These are phyloP conservation scores for Menidia beryllina DNA, from an alignment of 2,113 vertebrate species.

Conservation along the genomic window DNA sequence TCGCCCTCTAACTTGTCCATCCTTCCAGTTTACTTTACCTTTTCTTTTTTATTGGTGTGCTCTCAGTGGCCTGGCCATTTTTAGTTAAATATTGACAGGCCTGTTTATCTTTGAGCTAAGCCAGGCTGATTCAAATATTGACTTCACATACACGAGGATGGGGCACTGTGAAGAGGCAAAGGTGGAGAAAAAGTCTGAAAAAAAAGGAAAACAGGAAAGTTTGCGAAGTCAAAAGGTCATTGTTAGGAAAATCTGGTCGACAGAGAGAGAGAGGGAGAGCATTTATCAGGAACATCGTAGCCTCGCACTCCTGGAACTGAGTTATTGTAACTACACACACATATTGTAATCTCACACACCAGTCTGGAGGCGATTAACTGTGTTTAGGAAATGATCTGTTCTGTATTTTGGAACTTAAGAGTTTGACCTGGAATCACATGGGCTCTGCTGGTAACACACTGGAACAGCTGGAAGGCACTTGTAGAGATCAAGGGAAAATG, in stretches of 20 bases:
- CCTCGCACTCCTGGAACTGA: conserved; percentile 38
- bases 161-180: conserved; percentile 19
- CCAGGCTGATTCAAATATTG: conserved; percentile 72
- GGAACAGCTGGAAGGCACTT: conserved; percentile 30
- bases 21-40: conserved; percentile 25
- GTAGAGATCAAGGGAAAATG: not conserved
- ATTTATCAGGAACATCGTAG: conserved; percentile 46
- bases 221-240: conserved; percentile 51
- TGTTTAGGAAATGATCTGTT: conserved; percentile 68
- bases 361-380: conserved; percentile 66
- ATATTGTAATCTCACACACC: conserved; percentile 26
- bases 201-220: not conserved
- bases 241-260: conserved; percentile 44
- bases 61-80: conserved; percentile 31
- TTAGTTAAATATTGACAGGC: conserved; percentile 73
- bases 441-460: conserved; percentile 16
- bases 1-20: not conserved
- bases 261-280: conserved; percentile 13
- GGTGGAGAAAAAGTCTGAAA: conserved; percentile 27
- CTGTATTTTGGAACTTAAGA: conserved; percentile 48
- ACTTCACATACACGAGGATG: conserved; percentile 44
- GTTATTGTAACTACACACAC: conserved; percentile 43
- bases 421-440: conserved; percentile 61
- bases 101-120: conserved; percentile 66
- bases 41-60: conserved; percentile 17